Evolutionary conservation across 2,888 invertebrate genomes (phyloP), one percentile per base, ranked within the genome.

Genomic region (Rhimphoctona megacephalus): DNA sequence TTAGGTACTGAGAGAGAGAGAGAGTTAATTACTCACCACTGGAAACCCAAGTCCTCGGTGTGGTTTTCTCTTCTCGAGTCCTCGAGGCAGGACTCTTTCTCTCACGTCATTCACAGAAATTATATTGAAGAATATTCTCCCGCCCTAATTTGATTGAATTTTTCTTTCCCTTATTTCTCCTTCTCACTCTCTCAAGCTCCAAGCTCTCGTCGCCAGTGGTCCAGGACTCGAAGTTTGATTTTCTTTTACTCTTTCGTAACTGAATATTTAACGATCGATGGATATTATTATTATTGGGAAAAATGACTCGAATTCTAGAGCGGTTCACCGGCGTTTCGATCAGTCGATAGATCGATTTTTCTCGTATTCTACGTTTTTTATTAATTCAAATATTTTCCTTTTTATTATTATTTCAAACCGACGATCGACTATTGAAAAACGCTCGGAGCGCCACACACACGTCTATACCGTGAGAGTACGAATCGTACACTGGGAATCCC

Each of bases 401-500:
- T n/a, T 17, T 19, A 39, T 52, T 72, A n/a, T 72, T 72, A 52
- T 74, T 70, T 76, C 54, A 49, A 19, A 8, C 43, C 30, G 17
- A 33, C 0, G 46, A 39, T 46, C 54, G 72, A 78, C 7, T 8
- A 52, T 66, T 33, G 33, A 83, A 52, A 57, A 49, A 78, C 61
- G 49, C 36, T n/a, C 36, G 67, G 52, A 77, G 33, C 73, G 43
- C 19, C 43, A 79, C 69, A 43, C 69, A 80, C 61, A 22, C 49
- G 79, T 79, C 83, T 76, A 82, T 80, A 76, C 79, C 67, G 83
- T 73, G 72, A 54, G 87, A 88, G 87, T 82, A 87, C 88, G 83
- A 81, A 84, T 79, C 86, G 88, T 88, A 87, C 76, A 90, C 89
- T 90, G 89, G 52, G 80, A 89, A 82, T 82, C 84, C 83, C 84